A percentile compares a stretch with the other conserved stretches of the same genome.
These are phyloP conservation scores for Chrysomela aeneicollis DNA, from an alignment of 2,888 invertebrate genomes.

Conservation along the genomic window DNA sequence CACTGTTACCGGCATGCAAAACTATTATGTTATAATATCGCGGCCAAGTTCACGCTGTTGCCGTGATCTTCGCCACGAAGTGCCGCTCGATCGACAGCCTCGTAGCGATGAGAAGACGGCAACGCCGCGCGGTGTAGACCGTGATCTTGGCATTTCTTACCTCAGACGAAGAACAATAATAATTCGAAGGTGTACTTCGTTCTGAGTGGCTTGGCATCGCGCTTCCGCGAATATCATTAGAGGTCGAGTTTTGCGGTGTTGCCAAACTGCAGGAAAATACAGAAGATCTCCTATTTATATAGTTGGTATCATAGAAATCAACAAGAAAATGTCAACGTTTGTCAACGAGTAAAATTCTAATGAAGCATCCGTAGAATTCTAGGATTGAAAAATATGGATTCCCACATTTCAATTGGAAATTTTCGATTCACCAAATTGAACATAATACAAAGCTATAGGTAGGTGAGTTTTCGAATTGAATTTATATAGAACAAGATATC, in stretches of 20 bases:
- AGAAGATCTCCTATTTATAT: not conserved
- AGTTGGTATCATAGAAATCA: too few species aligned
- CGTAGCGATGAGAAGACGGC: slow-evolving; percentile 33
- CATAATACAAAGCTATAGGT: too few species aligned
- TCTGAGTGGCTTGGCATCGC: slow-evolving; percentile 28
- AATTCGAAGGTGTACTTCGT: slow-evolving; percentile 40
- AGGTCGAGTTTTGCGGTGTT: slow-evolving; percentile 12
- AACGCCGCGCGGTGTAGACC: slow-evolving; percentile 50
- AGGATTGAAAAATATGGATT: too few species aligned
- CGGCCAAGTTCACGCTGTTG: slow-evolving; percentile 39
- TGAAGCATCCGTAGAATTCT: too few species aligned
- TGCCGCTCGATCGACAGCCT: slow-evolving; percentile 18
- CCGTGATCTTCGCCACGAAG: slow-evolving; percentile 23
- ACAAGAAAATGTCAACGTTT: too few species aligned
- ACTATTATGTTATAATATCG: slow-evolving; percentile 52
- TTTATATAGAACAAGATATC: too few species aligned
- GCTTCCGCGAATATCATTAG: slow-evolving; percentile 30
- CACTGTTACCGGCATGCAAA: slow-evolving; percentile 44
- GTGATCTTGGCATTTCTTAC: slow-evolving; percentile 58
- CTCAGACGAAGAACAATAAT: slow-evolving; percentile 42
- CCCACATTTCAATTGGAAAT: too few species aligned
- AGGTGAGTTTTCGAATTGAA: too few species aligned
- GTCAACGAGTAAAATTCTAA: too few species aligned
- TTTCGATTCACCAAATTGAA: too few species aligned
- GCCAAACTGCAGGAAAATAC: not conserved